Evolutionary conservation across 2,888 invertebrate genomes (phyloP).

Genomic region (Cremastobaeus sp.): DNA sequence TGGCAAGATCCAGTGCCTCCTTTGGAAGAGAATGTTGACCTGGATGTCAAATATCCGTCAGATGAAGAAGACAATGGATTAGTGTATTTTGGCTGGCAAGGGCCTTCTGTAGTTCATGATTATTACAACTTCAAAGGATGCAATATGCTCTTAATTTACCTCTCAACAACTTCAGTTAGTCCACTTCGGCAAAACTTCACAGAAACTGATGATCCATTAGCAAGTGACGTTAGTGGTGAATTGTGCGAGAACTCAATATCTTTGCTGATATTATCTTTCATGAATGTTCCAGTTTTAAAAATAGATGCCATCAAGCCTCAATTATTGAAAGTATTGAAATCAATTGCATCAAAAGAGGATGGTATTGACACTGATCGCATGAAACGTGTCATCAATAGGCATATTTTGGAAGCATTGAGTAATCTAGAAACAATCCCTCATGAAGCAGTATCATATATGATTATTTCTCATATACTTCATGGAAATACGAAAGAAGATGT

Average conservation of each 20-base stretch:
- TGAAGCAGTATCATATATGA: constrained; percentile 85
- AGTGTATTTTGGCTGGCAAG: constrained; percentile 88
- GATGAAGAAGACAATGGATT: constrained; percentile 91
- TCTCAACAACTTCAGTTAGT: constrained; percentile 92
- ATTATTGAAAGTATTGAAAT: constrained; percentile 79
- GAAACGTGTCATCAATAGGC: constrained; percentile 85
- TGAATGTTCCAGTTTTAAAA: constrained; percentile 86
- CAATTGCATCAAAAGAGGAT: constrained; percentile 77
- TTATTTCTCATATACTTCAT: constrained; percentile 91
- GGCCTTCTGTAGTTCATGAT: constrained; percentile 83
- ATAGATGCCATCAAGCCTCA: constrained; percentile 82
- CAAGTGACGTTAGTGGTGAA: constrained; percentile 85
- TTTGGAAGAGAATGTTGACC: constrained; percentile 80
- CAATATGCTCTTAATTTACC: constrained; percentile 86
- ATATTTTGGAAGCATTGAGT: constrained; percentile 84
- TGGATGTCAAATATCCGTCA: constrained; percentile 85
- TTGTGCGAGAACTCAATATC: constrained; percentile 86
- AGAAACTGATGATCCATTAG: constrained; percentile 88
- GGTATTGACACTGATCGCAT: constrained; percentile 88
- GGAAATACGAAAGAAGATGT: constrained; percentile 87
- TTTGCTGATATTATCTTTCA: constrained; percentile 84
- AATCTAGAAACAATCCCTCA: constrained; percentile 88
- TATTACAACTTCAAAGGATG: constrained; percentile 83
- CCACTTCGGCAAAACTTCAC: constrained; percentile 91
- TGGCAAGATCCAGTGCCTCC: constrained; percentile 88